Base-by-base conservation (phyloP, 2,888 invertebrate species). In the Blastobasis adustella region DNA sequence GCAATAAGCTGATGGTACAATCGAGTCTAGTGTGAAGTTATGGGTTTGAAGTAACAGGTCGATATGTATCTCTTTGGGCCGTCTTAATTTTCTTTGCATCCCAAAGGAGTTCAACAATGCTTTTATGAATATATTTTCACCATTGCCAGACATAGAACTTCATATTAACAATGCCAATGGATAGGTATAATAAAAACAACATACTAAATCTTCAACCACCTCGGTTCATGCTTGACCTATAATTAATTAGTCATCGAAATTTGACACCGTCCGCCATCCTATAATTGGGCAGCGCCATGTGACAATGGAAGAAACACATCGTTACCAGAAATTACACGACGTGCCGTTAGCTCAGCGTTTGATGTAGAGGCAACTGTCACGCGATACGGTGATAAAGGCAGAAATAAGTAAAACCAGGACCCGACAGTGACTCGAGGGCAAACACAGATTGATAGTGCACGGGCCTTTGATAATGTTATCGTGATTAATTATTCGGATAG, bases 281-380 rank as follows among this genome's bases (percentile, higher is more conserved):
- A 56, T 60, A 55, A 60, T 57, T 50, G 52, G 59, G 56, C 61
- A 66, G 66, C 68, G 69, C 69, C 70, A 67, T 64, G 67, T 80
- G 76, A 81, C 82, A 82, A 76, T 79, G 76, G 81, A 74, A 82
- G 70, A 82, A 85, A 83, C 82, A 86, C 77, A 66, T 82, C 75
- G 82, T 84, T 85, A 84, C 73, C 77, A 70, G 76, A 81, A 82
- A 84, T 85, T 81, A 85, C 86, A 84, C 73, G 82, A 83, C 74
- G 69, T 77, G 72, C 73, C 73, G 79, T 82, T 82, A 79, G 70
- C 73, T 71, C 70, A 60, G 68, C 70, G 71, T 60, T 71, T 84
- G 82, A 87, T 76, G 65, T 70, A 87, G 67, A 67, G 73, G 57
- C 62, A 61, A 55, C 66, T 72, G 79, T 78, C 87, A 87, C 87